Base-by-base conservation (phyloP, 1,140 invertebrate species). In the Cotesia typhae region DNA sequence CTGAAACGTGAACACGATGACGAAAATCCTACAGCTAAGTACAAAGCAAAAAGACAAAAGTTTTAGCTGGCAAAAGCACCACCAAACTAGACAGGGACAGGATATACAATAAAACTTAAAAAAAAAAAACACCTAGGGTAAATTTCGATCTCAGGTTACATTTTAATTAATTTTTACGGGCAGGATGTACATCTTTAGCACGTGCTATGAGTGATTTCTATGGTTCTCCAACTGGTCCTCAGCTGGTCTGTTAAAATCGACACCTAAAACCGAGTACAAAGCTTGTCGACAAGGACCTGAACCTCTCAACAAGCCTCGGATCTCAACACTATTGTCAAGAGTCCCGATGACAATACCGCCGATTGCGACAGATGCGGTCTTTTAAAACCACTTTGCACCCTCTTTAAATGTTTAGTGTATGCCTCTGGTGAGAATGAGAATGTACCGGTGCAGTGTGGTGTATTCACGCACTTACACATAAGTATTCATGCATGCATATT, bases 91-190 rank as follows among this genome's bases (percentile, higher is more conserved):
- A 47, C 41, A 10, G 10, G 47, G 20, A 61, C 51, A 47, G 35
- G 57, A 51, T 10, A 41, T 35, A 60, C 7, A 9, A 60, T 12
- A 35, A 64, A 52, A 37, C 1, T 41, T 17, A 52, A 66, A 60
- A 14, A 60, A 66, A 66, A 66, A 66, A 51, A 1, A 12, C 7
- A 10, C 17, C 17, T 14, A 64, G 17, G 35, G 47, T 70, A 28
- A 28, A 28, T 28, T 28, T 28, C 28, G 68, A 71, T 71, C 70
- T 71, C 70, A 64, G 37, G 59, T 71, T 71, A 71, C 70, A 71
- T 35, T 38, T 28, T 28, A 28, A 28, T 28, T 28, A 28, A 28
- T 28, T 28, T 12, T 36, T 7, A 51, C 20, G 14, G 38, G 3
- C 17, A 36, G 38, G 60, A 60, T 41, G 14, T 66, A 20, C 6